Evolutionary conservation across 2,888 invertebrate genomes (phyloP).

Genomic region (Eupithecia abbreviata): DNA sequence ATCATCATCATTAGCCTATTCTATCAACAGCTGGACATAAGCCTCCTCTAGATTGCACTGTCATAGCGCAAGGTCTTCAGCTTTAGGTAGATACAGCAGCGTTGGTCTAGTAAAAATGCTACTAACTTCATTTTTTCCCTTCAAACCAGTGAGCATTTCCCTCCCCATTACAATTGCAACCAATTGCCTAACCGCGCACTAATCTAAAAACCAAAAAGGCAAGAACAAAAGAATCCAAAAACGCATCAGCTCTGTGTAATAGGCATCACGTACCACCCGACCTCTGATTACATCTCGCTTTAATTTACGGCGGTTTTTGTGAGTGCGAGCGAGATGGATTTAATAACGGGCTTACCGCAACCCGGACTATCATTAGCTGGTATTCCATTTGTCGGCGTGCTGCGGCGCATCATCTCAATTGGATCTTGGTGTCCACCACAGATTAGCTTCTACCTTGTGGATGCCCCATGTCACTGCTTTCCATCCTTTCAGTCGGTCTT

Average conservation of each 20-base stretch:
- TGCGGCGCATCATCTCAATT: constrained; percentile 38
- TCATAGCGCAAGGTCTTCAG: neutral
- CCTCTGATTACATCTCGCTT: constrained; percentile 73
- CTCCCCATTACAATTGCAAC: constrained; percentile 40
- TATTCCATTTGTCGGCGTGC: constrained; percentile 66
- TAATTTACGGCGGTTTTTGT: constrained; percentile 60
- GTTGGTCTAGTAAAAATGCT: neutral
- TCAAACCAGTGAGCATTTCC: neutral
- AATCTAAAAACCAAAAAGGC: constrained; percentile 67
- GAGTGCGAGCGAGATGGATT: constrained; percentile 72
- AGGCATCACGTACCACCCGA: constrained; percentile 79
- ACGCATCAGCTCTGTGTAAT: constrained; percentile 76
- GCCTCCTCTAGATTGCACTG: neutral
- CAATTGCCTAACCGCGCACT: constrained; percentile 64
- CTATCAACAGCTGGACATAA: neutral
- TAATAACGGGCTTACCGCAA: constrained; percentile 79
- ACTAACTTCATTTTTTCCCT: too few species aligned
- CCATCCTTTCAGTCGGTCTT: too few species aligned
- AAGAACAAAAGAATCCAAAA: constrained; percentile 73
- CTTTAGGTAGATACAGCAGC: neutral
- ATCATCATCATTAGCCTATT: too few species aligned
- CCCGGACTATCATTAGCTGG: constrained; percentile 74
- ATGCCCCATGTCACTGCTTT: constrained; percentile 12
- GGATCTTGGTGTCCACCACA: constrained; percentile 35
- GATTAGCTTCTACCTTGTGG: constrained; percentile 1